Evolutionary conservation across 2,888 invertebrate genomes (phyloP).

Genomic region (Patella depressa): DNA sequence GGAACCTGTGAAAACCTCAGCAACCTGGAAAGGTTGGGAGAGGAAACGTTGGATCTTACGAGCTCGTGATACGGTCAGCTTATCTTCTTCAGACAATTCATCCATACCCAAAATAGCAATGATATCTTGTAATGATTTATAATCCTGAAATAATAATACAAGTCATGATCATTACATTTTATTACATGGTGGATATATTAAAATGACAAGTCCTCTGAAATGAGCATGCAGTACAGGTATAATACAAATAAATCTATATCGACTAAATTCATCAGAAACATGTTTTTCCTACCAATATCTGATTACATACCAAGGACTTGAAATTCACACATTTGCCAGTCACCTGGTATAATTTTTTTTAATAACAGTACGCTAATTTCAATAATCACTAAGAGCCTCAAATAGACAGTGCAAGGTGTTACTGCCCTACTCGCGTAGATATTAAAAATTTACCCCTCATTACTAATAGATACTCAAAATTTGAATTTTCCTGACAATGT

Average conservation of each 20-base stretch:
- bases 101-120: constrained; percentile 99
- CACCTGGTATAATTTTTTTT: not conserved
- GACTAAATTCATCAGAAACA: not conserved
- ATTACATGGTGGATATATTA: no score
- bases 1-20: constrained; percentile 98
- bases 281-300: not conserved
- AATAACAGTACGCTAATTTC: no score
- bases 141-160: constrained; percentile 69
- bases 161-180: not conserved
- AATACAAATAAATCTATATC: no score
- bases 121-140: constrained; percentile 92
- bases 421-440: no score
- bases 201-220: not conserved
- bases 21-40: constrained; percentile 97
- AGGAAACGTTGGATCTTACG: constrained; percentile 98
- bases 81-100: constrained; percentile 98
- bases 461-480: no score
- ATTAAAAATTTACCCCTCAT: not conserved
- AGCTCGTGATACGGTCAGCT: constrained; percentile 94
- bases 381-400: no score
- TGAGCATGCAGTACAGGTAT: not conserved
- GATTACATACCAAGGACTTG: not conserved
- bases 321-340: not conserved
- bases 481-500: no score
- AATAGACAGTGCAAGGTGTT: no score